phyloP scores from a whole-genome alignment of 2,888 invertebrate genomes.

The Agrypnus murinus region DNA sequence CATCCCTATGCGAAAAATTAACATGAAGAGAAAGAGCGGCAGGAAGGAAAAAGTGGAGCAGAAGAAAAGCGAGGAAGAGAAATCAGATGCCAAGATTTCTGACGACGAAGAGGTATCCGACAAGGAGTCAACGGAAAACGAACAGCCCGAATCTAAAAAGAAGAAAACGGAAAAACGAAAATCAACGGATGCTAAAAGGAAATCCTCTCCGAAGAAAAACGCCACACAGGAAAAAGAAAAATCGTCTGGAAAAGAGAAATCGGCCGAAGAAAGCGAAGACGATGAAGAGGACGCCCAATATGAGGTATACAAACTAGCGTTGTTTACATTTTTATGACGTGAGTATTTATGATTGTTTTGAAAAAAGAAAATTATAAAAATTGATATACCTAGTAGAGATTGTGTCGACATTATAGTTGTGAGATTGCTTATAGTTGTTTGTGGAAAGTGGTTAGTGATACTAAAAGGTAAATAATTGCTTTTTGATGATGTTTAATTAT shows the following conservation, averaged over 20 bases:
- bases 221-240: too few relatives aligned
- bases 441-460: too few relatives aligned
- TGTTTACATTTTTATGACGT: conserved; percentile 2
- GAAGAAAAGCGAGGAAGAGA: conserved; percentile 35
- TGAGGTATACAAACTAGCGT: conserved; percentile 43
- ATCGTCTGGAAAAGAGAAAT: conserved; percentile 4
- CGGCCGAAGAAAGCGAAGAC: conserved; percentile 45
- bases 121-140: conserved; percentile 60
- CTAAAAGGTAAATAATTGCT: too few relatives aligned
- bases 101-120: conserved; percentile 47
- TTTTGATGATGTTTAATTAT: too few relatives aligned
- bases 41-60: conserved; percentile 61
- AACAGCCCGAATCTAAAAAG: conserved; percentile 61
- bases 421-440: too few relatives aligned
- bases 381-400: too few relatives aligned
- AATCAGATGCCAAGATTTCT: conserved; percentile 44
- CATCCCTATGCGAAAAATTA: conserved; percentile 67
- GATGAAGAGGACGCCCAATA: conserved; percentile 51
- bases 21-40: conserved; percentile 67
- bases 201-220: conserved; percentile 2
- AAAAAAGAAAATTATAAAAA: too few relatives aligned
- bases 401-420: too few relatives aligned
- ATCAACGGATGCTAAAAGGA: conserved; percentile 15
- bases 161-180: conserved; percentile 56
- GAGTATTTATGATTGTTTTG: too few relatives aligned